Conservation (phyloP, 2,113 vertebrate genomes). For the Scophthalmus maximus region DNA sequence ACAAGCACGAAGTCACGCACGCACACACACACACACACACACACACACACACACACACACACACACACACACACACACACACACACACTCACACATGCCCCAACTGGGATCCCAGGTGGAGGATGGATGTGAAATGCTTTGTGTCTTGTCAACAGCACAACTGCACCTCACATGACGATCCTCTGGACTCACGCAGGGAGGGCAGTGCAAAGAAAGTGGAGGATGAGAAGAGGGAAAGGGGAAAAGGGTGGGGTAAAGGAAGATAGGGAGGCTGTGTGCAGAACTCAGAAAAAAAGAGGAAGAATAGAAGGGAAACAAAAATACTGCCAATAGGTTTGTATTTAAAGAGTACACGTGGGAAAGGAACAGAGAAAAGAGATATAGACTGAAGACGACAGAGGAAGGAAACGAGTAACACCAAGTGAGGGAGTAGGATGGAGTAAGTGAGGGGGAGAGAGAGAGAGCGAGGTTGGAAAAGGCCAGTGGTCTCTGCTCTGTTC, state of each 20-base stretch:
- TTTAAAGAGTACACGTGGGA: background rate
- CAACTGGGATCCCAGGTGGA: constrained; percentile 85
- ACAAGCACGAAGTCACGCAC: too few species aligned
- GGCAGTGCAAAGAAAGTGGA: constrained; percentile 29
- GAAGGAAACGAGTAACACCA: constrained; percentile 39
- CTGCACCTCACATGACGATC: constrained; percentile 79
- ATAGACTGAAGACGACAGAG: background rate
- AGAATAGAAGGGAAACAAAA: background rate
- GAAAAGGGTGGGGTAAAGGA: background rate
- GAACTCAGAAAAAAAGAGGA: background rate
- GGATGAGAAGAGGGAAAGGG: constrained; percentile 17
- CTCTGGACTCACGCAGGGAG: constrained; percentile 43
- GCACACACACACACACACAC: too few species aligned
- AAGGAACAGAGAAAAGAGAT: background rate
- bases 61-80: too few species aligned
- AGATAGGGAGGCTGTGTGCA: constrained; percentile 2
- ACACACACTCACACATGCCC: constrained; percentile 7
- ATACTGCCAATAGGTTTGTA: background rate
- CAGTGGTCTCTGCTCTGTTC: constrained; percentile 76
- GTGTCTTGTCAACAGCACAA: constrained; percentile 84
- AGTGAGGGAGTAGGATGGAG: constrained; percentile 45
- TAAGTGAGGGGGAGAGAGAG: constrained; percentile 58
- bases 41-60: constrained; percentile 8
- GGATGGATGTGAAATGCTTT: constrained; percentile 80
- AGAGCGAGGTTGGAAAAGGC: constrained; percentile 68